Evolutionary conservation across 2,113 vertebrate genomes (phyloP).

Genomic region (Artemisiospiza belli): DNA sequence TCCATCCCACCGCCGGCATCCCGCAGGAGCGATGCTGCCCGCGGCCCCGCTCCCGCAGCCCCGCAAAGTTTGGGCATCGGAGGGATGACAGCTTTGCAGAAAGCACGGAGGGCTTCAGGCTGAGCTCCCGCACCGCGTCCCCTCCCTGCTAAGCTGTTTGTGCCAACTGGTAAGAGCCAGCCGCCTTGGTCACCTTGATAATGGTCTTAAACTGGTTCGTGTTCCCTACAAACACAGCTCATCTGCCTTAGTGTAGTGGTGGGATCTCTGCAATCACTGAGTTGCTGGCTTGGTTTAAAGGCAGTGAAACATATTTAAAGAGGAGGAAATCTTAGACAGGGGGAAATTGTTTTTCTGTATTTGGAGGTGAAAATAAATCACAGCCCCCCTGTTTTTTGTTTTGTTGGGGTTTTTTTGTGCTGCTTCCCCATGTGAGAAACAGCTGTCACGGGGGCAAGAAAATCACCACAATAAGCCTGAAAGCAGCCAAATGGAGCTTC

Average conservation of each 20-base stretch:
- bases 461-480: neutral
- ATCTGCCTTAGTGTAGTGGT: neutral
- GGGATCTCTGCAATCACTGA: neutral
- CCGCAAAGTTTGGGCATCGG: neutral
- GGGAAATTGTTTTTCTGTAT: slow-evolving; percentile 2
- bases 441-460: neutral
- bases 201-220: neutral
- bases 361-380: slow-evolving; percentile 17
- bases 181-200: neutral
- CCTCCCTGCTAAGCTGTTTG: neutral
- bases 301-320: neutral
- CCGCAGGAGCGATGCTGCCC: neutral
- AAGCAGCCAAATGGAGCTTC: neutral
- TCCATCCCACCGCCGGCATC: neutral
- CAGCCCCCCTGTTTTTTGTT: neutral
- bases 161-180: neutral
- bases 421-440: neutral
- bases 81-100: neutral
- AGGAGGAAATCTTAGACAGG: neutral
- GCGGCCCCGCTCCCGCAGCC: neutral
- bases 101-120: neutral
- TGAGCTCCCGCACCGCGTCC: neutral
- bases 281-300: neutral
- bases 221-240: neutral
- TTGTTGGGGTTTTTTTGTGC: neutral